A percentile compares a stretch with the other conserved stretches of the same genome.
Evolutionary conservation across 2,888 invertebrate genomes (phyloP).

Genomic region (Rambutsinella grinnellia): DNA sequence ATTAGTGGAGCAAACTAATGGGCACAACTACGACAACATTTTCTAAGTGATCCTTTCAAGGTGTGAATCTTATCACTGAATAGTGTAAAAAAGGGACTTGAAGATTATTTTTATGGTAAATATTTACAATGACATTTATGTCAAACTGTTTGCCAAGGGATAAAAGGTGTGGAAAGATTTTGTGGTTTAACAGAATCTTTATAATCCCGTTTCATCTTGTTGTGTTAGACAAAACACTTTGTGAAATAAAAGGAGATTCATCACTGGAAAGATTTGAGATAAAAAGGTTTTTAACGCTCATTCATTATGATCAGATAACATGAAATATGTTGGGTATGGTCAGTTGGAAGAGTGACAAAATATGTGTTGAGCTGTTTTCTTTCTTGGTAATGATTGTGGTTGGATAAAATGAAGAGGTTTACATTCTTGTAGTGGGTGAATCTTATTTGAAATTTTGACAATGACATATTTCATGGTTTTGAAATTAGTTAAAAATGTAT

Average conservation of each 20-base stretch:
- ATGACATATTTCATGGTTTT: too few relatives aligned
- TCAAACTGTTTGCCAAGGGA: slow-evolving; percentile 7
- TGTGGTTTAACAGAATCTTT: slow-evolving; percentile 27
- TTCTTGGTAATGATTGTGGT: too few relatives aligned
- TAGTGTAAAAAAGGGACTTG: slow-evolving; percentile 20
- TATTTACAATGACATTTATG: slow-evolving; percentile 1
- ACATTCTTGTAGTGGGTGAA: too few relatives aligned
- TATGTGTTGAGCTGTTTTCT: too few relatives aligned
- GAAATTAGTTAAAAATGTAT: background rate
- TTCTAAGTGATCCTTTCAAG: slow-evolving; percentile 36
- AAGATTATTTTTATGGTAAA: background rate
- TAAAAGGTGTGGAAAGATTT: slow-evolving; percentile 47
- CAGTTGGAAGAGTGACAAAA: too few relatives aligned
- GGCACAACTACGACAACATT: background rate
- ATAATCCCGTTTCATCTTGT: slow-evolving; percentile 44
- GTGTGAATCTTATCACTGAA: slow-evolving; percentile 33
- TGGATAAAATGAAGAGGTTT: too few relatives aligned
- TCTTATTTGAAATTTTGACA: too few relatives aligned
- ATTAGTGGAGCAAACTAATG: background rate
- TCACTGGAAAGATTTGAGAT: slow-evolving; percentile 4
- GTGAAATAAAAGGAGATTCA: too few relatives aligned
- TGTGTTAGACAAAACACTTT: slow-evolving; percentile 44
- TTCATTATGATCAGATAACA: too few relatives aligned
- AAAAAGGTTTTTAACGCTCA: background rate
- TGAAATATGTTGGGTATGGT: slow-evolving; percentile 35